Evolutionary conservation across 2,888 invertebrate genomes (phyloP).

Genomic region (Omphaloscelis lunosa): DNA sequence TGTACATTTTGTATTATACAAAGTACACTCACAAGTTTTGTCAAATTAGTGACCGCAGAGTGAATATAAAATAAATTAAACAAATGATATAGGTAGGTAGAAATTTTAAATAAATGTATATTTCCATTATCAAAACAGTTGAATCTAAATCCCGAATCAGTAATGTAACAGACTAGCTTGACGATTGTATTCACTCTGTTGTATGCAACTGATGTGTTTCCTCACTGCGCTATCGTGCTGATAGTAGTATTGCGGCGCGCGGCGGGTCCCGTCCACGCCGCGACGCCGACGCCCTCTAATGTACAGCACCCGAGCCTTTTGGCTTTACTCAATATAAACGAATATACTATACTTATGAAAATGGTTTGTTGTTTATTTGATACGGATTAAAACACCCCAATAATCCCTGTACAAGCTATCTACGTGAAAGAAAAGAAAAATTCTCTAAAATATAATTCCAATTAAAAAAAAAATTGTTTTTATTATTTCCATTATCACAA

Average conservation of each 20-base stretch:
- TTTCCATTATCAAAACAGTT: slow-evolving; percentile 14
- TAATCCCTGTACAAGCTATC: not conserved
- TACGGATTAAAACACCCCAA: not conserved
- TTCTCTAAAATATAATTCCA: too few relatives aligned
- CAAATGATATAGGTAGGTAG: slow-evolving; percentile 28
- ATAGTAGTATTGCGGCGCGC: not conserved
- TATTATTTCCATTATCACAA: too few relatives aligned
- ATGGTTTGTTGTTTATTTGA: slow-evolving; percentile 3
- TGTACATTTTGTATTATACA: slow-evolving; percentile 61
- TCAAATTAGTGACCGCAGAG: slow-evolving; percentile 38
- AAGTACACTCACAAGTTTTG: slow-evolving; percentile 54
- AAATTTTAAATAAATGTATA: slow-evolving; percentile 27
- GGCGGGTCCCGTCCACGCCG: too few relatives aligned
- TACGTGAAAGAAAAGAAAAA: not conserved
- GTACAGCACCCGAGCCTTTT: slow-evolving; percentile 72
- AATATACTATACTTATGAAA: slow-evolving; percentile 55
- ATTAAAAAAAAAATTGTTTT: too few relatives aligned
- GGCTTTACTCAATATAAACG: slow-evolving; percentile 81
- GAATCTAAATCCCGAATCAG: not conserved
- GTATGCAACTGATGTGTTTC: slow-evolving; percentile 14
- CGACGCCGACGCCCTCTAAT: slow-evolving; percentile 25
- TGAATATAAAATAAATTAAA: slow-evolving; percentile 45
- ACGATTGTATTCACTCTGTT: slow-evolving; percentile 42
- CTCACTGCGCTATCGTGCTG: not conserved
- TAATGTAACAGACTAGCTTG: slow-evolving; percentile 6